These are phyloP conservation scores for Myotis davidii DNA, from an alignment of 2,113 vertebrate genomes.

Conservation along the genomic window DNA sequence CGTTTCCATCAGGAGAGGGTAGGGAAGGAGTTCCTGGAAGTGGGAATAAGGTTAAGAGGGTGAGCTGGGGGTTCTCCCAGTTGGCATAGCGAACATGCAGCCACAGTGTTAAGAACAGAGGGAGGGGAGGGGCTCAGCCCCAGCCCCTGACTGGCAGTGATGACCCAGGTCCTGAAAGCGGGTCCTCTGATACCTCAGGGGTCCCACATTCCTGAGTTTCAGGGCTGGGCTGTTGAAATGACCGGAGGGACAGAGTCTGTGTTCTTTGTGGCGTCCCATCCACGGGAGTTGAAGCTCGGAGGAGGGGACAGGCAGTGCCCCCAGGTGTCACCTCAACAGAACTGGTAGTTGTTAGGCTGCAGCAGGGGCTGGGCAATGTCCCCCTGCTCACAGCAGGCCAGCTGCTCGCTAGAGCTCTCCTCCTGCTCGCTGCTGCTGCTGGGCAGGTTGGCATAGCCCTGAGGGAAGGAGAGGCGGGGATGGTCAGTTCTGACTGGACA, in stretches of 20 bases:
- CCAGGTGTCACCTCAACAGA: slow-evolving; percentile 84
- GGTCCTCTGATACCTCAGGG: background rate
- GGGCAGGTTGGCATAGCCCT: slow-evolving; percentile 85
- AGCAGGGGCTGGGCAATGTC: slow-evolving; percentile 89
- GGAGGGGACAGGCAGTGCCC: background rate
- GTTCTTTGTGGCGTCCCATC: background rate
- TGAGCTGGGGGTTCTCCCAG: background rate
- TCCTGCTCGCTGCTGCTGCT: slow-evolving; percentile 73
- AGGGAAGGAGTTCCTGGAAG: background rate
- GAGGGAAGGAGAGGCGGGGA: background rate
- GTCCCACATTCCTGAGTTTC: background rate
- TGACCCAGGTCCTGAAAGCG: slow-evolving; percentile 10
- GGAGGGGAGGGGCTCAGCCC: slow-evolving; percentile 3
- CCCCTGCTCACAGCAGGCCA: slow-evolving; percentile 90
- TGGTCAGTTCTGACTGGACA: background rate
- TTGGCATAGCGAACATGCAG: background rate
- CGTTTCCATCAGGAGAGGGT: background rate
- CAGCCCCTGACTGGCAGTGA: slow-evolving; percentile 69
- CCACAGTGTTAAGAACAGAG: background rate
- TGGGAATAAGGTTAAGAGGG: background rate
- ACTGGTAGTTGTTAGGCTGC: slow-evolving; percentile 97
- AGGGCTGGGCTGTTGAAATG: slow-evolving; percentile 37
- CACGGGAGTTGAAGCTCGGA: background rate
- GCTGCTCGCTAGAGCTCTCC: slow-evolving; percentile 85
- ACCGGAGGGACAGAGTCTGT: slow-evolving; percentile 44